Percentiles rank a stretch among this genome's conserved stretches.
Evolutionary conservation across 1,140 invertebrate genomes (phyloP).

Genomic region (Homarus americanus): DNA sequence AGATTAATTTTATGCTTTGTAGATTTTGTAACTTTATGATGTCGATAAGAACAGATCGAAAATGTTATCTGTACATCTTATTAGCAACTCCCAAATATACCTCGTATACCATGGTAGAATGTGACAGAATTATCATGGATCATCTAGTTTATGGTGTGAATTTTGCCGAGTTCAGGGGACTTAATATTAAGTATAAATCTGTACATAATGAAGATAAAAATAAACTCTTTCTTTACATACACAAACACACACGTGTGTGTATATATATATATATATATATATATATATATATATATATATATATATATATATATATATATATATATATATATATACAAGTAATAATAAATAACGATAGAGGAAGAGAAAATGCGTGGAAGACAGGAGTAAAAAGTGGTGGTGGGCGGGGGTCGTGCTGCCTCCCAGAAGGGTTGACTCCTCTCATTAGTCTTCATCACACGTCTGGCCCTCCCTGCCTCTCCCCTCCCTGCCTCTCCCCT

Average conservation of each 20-base stretch:
- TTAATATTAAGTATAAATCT: too few species aligned
- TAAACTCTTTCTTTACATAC: neutral
- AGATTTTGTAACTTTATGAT: too few species aligned
- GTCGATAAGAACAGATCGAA: too few species aligned
- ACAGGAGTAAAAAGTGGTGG: neutral
- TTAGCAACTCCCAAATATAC: too few species aligned
- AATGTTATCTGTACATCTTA: too few species aligned
- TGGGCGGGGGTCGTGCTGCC: neutral
- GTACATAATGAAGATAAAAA: too few species aligned
- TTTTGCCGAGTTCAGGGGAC: too few species aligned
- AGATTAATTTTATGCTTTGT: too few species aligned
- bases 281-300: constrained; percentile 4
- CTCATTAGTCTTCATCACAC: constrained; percentile 22
- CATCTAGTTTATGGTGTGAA: too few species aligned
- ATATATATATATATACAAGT: neutral
- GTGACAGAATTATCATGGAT: too few species aligned
- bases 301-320: constrained; percentile 19
- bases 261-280: constrained; percentile 16
- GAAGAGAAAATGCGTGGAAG: neutral
- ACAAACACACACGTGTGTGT: neutral
- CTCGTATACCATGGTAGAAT: too few species aligned
- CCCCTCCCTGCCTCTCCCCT: neutral
- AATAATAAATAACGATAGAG: neutral
- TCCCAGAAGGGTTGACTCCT: constrained; percentile 1
- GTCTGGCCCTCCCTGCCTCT: neutral